phyloP scores from a whole-genome alignment of 2,888 invertebrate species.

The Eristalis arbustorum region DNA sequence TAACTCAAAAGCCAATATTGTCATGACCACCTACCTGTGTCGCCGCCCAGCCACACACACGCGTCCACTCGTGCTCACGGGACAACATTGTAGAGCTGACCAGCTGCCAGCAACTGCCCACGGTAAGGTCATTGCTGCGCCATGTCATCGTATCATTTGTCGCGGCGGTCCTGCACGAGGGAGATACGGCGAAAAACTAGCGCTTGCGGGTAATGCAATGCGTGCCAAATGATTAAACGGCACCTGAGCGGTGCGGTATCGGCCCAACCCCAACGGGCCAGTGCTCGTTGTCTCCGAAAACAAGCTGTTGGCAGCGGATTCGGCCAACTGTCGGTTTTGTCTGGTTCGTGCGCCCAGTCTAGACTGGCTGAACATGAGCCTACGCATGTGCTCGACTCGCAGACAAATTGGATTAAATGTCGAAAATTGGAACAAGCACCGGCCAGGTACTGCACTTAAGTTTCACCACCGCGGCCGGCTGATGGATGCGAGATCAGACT shows the following conservation, averaged over 20 bases:
- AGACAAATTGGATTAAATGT: constrained; percentile 70
- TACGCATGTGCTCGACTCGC: constrained; percentile 58
- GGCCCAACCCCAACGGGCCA: constrained; percentile 45
- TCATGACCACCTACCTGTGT: constrained; percentile 69
- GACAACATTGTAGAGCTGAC: constrained; percentile 41
- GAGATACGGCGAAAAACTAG: not conserved
- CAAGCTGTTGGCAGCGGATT: constrained; percentile 39
- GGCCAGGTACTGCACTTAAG: not conserved
- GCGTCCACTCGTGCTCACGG: constrained; percentile 8
- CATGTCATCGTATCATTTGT: constrained; percentile 67
- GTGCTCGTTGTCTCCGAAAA: constrained; percentile 20
- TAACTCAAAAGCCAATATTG: constrained; percentile 68
- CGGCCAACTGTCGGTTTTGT: constrained; percentile 39
- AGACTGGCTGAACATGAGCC: constrained; percentile 46
- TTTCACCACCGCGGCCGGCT: not conserved
- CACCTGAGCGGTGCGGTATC: constrained; percentile 38
- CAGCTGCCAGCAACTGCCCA: constrained; percentile 62
- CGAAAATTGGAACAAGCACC: constrained; percentile 67
- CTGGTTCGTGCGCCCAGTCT: constrained; percentile 28
- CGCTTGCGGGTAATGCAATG: constrained; percentile 1
- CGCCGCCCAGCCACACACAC: constrained; percentile 13
- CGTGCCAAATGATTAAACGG: constrained; percentile 46
- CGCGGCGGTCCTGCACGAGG: constrained; percentile 33
- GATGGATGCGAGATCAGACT: not conserved
- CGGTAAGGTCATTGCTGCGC: constrained; percentile 69